phyloP scores from a whole-genome alignment of 37 sponge, comb jelly and placozoan genomes.

The Spongilla lacustris region DNA sequence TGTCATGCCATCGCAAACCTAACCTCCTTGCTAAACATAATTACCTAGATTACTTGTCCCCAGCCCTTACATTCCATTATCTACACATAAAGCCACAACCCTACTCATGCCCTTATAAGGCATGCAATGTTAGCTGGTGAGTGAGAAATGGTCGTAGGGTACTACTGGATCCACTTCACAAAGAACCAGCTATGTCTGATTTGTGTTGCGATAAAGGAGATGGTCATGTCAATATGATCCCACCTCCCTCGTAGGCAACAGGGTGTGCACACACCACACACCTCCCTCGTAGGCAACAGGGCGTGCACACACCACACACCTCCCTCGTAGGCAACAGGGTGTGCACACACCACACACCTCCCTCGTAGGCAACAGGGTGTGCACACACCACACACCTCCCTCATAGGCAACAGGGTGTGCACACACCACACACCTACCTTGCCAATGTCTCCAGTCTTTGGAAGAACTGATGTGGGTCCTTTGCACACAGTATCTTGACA shows the following conservation, averaged over 20 bases:
- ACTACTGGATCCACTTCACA: background rate
- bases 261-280: too few species aligned
- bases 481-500: conserved; percentile 62
- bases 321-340: background rate
- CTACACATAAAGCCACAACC: too few species aligned
- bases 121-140: background rate
- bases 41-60: too few species aligned
- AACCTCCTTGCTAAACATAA: too few species aligned
- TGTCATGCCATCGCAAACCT: too few species aligned
- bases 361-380: background rate
- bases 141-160: background rate
- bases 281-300: too few species aligned
- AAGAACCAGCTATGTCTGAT: background rate
- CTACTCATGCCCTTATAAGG: too few species aligned
- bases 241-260: background rate
- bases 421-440: conserved; percentile 29
- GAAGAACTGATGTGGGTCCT: conserved; percentile 87
- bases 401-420: background rate
- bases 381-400: conserved; percentile 12
- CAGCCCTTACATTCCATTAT: too few species aligned
- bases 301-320: background rate
- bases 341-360: background rate
- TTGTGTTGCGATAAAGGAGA: background rate
- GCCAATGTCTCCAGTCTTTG: conserved; percentile 85
- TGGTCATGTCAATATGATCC: background rate